Evolutionary conservation across 37 sponge, comb jelly and placozoan genomes (phyloP).

Genomic region (Agelas oroides): DNA sequence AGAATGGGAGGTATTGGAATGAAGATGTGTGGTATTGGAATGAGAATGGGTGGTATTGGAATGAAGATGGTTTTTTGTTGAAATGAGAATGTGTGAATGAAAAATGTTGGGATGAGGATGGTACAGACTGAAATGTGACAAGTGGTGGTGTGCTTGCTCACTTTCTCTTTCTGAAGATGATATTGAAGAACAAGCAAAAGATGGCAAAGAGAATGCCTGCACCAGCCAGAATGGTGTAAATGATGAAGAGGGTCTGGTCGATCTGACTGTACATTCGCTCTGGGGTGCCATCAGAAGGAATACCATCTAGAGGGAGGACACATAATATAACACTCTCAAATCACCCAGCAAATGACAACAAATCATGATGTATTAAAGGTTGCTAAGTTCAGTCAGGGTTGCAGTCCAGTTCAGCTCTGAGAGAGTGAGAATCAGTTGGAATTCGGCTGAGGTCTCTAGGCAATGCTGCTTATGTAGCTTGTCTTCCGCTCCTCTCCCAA

Average conservation of each 20-base stretch:
- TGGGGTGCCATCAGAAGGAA: conserved; percentile 61
- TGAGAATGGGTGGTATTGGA: no score
- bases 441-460: no score
- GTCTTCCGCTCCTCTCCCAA: no score
- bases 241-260: neutral
- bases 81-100: no score
- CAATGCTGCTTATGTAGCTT: no score
- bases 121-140: no score
- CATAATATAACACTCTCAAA: neutral
- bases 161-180: conserved; percentile 68
- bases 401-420: no score
- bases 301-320: conserved; percentile 27
- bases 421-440: no score
- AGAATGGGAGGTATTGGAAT: no score
- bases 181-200: conserved; percentile 52
- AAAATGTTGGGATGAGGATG: no score
- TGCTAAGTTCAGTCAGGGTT: neutral
- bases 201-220: conserved; percentile 39
- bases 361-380: neutral
- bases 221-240: conserved; percentile 20
- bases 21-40: no score
- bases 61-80: no score
- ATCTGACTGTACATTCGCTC: neutral
- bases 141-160: conserved; percentile 4
- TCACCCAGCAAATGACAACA: neutral